Conservation (phyloP, 2,113 vertebrate species). For the Sisor rabdophorus region DNA sequence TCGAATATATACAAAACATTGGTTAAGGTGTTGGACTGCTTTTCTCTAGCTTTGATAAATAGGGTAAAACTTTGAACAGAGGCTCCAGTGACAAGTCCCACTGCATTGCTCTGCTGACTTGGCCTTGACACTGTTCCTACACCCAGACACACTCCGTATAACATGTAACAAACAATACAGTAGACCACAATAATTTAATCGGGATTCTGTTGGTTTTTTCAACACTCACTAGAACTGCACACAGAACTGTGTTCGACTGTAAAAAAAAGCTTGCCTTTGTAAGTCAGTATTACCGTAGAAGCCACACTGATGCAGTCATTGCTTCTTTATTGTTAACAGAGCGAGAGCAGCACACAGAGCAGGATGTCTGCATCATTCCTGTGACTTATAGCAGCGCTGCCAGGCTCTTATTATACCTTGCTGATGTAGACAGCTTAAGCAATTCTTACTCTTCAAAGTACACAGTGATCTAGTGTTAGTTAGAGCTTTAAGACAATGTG, state of each 20-base stretch:
- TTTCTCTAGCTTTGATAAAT: constrained; percentile 13
- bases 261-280: constrained; percentile 32
- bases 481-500: background rate
- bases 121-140: constrained; percentile 5
- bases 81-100: background rate
- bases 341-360: constrained; percentile 20
- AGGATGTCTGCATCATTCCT: constrained; percentile 31
- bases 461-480: constrained; percentile 36
- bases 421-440: constrained; percentile 43
- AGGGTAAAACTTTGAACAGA: background rate
- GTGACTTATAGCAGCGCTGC: constrained; percentile 31
- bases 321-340: constrained; percentile 11
- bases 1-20: too few relatives aligned
- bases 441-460: constrained; percentile 26
- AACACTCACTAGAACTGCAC: constrained; percentile 20
- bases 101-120: background rate
- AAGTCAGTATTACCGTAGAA: constrained; percentile 14
- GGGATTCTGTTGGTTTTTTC: constrained; percentile 18
- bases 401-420: constrained; percentile 48
- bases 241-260: constrained; percentile 23
- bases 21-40: too few relatives aligned
- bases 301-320: constrained; percentile 27
- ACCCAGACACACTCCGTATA: background rate
- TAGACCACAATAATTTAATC: constrained; percentile 15
- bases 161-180: background rate